Base-by-base conservation (phyloP, 1,140 invertebrate species). In the Drosophila kepulauana region DNA sequence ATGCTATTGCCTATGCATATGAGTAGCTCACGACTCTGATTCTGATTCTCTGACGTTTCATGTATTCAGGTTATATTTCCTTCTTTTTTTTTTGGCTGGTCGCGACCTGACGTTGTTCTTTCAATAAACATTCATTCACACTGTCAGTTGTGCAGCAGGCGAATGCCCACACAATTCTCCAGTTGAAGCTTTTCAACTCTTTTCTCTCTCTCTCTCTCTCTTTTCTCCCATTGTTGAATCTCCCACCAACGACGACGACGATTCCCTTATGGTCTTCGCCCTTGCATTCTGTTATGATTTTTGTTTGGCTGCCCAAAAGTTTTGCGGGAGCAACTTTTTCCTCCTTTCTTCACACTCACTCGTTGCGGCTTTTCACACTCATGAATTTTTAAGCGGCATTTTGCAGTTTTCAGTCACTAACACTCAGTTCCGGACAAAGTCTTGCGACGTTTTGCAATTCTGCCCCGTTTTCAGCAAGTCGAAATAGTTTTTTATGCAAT, bases 1-100 rank as follows among this genome's bases (percentile, higher is more conserved):
- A 71, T 75, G 61, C 38, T 68, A 64, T 56, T 65, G 79, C 56
- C 48, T 88, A 80, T 87, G 80, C 80, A 87, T 87, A 88, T 88
- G 84, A 87, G 73, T 57, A 66, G 64, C 70, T 61, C 35, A 49
- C 48, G 61, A 35, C 74, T 25, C 20, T 25, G 30, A 6, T 10
- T 79, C 56, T 62, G 58, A 58, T 69, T 82, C 77, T 65, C 73
- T 80, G 79, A 82, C 79, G 79, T 87, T 86, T 87, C 51, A 70
- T 73, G 67, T 81, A 78, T 84, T 70, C 35, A 10, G 35, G 35
- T 38, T 38, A 8, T 38, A 10, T 10, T 8, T 84, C 67, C 63
- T 61, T 13, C 25, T 15, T 35, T 15, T 7, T 10, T 38, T 57
- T 77, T 80, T 85, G 3, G 20, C 20, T 74, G 69, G 46, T 78